Conservation (phyloP, 2,113 vertebrate species). For the Gallinago undulata region DNA sequence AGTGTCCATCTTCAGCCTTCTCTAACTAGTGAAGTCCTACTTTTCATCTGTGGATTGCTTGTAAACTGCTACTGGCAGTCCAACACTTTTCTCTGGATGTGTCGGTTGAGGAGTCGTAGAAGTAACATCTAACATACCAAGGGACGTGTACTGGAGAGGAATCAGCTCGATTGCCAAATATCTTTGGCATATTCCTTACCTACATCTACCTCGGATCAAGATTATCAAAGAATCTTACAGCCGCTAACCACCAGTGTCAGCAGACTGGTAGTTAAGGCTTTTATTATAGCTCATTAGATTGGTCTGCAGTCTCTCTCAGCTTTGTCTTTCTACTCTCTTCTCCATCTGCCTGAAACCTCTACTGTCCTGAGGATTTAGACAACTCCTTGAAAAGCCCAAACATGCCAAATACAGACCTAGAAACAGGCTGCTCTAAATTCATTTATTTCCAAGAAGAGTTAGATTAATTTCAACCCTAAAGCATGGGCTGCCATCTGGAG, state of each 20-base stretch:
- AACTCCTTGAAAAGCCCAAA: not conserved
- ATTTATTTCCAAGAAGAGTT: not conserved
- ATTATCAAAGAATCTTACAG: not conserved
- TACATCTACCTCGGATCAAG: not conserved
- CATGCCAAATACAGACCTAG: not conserved
- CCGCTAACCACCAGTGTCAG: too few species aligned
- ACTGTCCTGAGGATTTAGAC: not conserved
- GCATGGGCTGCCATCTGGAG: not conserved
- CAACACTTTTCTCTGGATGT: not conserved
- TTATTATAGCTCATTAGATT: not conserved
- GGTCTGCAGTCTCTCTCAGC: not conserved
- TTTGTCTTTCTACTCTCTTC: not conserved
- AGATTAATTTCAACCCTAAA: not conserved
- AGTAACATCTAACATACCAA: not conserved
- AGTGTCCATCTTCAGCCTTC: not conserved
- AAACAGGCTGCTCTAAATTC: not conserved
- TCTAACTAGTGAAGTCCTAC: not conserved
- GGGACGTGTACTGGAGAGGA: not conserved
- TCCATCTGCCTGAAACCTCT: not conserved
- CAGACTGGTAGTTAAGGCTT: not conserved
- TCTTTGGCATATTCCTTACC: not conserved
- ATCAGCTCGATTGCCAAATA: not conserved
- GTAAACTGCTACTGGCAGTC: not conserved
- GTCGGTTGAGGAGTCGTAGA: not conserved
- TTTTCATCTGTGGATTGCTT: not conserved